A percentile compares a stretch with the other conserved stretches of the same genome.
These are phyloP conservation scores for Aradus depressus DNA, from an alignment of 2,888 invertebrate species.

Conservation along the genomic window DNA sequence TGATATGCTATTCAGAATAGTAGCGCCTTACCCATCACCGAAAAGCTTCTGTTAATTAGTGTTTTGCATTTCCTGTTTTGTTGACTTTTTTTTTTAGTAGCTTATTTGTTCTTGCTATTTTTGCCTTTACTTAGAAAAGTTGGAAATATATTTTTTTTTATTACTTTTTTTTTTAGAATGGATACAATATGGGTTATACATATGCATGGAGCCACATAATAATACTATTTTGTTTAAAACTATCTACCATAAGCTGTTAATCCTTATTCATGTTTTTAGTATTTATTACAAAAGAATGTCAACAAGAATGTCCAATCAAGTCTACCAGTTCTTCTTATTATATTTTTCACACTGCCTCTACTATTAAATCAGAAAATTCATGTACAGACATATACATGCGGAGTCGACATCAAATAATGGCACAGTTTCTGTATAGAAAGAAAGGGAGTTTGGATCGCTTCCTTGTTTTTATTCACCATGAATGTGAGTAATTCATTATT, in stretches of 20 bases:
- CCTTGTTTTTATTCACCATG: constrained; percentile 62
- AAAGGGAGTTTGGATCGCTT: constrained; percentile 47
- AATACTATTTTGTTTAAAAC: too few species aligned
- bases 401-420: constrained; percentile 59
- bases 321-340: neutral
- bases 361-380: constrained; percentile 33
- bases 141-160: neutral
- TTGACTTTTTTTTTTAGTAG: too few species aligned
- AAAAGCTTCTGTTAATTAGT: too few species aligned
- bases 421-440: constrained; percentile 63
- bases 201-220: too few species aligned
- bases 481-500: constrained; percentile 44
- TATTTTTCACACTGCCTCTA: neutral
- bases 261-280: constrained; percentile 27
- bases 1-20: too few species aligned
- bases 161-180: constrained; percentile 9
- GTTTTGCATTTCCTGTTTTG: too few species aligned
- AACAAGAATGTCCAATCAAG: neutral
- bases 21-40: too few species aligned
- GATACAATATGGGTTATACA: too few species aligned
- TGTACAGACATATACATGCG: constrained; percentile 40
- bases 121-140: neutral
- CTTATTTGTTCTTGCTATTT: neutral
- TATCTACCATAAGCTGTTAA: too few species aligned
- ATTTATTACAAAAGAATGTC: constrained; percentile 49